phyloP scores from a whole-genome alignment of 2,797 vertebrate species.

The Gymnoscopelus microlampas region DNA sequence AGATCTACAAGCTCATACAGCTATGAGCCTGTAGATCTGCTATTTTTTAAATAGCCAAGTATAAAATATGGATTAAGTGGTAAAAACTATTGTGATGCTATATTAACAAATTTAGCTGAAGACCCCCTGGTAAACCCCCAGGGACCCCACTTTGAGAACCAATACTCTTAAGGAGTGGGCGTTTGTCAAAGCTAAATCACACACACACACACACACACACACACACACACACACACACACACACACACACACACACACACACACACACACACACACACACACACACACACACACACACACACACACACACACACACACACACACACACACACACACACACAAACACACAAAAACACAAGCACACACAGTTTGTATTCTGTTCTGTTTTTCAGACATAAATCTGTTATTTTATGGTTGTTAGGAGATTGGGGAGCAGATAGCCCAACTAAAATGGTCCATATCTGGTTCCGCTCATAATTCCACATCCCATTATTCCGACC shows the following conservation, averaged over 20 bases:
- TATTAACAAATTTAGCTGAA: too few species aligned
- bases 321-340: constrained; percentile 10
- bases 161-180: constrained; percentile 56
- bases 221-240: constrained; percentile 6
- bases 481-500: too few species aligned
- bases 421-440: constrained; percentile 61
- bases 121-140: too few species aligned
- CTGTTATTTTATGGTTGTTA: constrained; percentile 75
- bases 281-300: constrained; percentile 30
- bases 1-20: too few species aligned
- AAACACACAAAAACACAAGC: constrained; percentile 17
- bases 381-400: constrained; percentile 77
- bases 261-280: constrained; percentile 18
- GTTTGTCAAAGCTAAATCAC: constrained; percentile 78
- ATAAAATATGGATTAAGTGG: too few species aligned
- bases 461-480: too few species aligned
- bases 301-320: constrained; percentile 7
- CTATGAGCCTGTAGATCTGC: too few species aligned
- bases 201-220: constrained; percentile 24
- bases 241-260: not conserved
- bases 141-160: too few species aligned
- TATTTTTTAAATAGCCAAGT: too few species aligned
- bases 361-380: too few species aligned
- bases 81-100: too few species aligned
- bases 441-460: constrained; percentile 45